Conservation (phyloP, 2,797 vertebrate genomes). For the Anguilla obscura region DNA sequence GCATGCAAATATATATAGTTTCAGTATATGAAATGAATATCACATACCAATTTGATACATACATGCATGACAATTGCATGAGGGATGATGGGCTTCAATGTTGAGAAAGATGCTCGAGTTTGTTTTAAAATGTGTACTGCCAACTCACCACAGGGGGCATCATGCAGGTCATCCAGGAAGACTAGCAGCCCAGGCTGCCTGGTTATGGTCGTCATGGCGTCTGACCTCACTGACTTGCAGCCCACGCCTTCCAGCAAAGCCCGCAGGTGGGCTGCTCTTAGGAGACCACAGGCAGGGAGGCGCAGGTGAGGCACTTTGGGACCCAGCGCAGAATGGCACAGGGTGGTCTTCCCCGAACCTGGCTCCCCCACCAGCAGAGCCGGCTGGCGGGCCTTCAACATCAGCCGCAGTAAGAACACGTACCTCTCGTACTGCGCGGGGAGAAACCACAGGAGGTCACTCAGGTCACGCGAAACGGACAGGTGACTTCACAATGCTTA, state of each 20-base stretch:
- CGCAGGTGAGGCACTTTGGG: constrained; percentile 59
- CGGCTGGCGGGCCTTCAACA: constrained; percentile 72
- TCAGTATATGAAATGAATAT: background rate
- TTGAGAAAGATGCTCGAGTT: background rate
- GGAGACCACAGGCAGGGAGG: constrained; percentile 60
- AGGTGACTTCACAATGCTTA: background rate
- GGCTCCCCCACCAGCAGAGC: constrained; percentile 77
- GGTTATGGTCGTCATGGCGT: background rate
- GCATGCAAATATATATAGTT: background rate
- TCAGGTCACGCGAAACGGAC: background rate
- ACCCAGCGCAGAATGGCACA: constrained; percentile 69
- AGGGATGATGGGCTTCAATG: background rate
- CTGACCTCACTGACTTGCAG: constrained; percentile 32
- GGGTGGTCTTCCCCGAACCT: constrained; percentile 75
- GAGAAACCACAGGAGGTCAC: constrained; percentile 19
- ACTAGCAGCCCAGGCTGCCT: constrained; percentile 56
- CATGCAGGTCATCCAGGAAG: constrained; percentile 63
- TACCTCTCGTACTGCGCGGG: constrained; percentile 66
- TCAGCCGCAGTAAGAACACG: constrained; percentile 68
- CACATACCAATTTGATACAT: background rate
- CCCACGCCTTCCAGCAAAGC: constrained; percentile 59
- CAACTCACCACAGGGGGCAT: constrained; percentile 62
- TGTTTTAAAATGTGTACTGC: background rate
- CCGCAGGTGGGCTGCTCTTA: constrained; percentile 64
- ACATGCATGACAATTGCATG: background rate